Base-by-base conservation (phyloP, 2,888 invertebrate species). In the Cylindroiulus punctatus region DNA sequence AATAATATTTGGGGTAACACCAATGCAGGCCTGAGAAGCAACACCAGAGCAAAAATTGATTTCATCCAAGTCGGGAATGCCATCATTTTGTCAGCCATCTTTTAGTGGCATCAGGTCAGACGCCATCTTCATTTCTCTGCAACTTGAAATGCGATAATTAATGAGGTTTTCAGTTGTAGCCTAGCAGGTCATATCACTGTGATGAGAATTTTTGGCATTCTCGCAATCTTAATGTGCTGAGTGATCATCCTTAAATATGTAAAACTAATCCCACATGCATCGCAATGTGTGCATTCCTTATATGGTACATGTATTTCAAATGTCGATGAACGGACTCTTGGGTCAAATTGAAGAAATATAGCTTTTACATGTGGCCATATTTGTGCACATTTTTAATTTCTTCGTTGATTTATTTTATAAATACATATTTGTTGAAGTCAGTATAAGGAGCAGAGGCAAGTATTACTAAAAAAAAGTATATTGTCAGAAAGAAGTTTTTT, bases 71-170 rank as follows among this genome's bases (percentile, higher is more conserved):
- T 30, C 76, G 22, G 17, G 30, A 76, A 76, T 76, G 30, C 30
- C 26, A 26, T 26, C 14, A 12, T 76, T 26, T 17, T 76, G 76
- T 26, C 76, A 30, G 76, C 76, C 76, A 76, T 76, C 76, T 76
- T 76, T 76, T 76, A 17, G 12, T 76, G 76, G 76, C 76, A 76
- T 76, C 76, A 76, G 76, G 76, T 76, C 76, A 30, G 76, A 76
- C 76, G 76, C 76, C 76, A 30, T 76, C 76, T 32, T 76, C 12
- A 14, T 76, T 76, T 76, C 26, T 26, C 17, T 76, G 2, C 3
- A 0, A 76, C 30, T 17, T 76, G 5, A 30, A 76, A 76, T 76
- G 76, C 30, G 30, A 76, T 76, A 32, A 76, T 76, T 76, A 76
- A 76, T 76, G 76, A 30, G 76, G 30, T 76, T 76, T 76, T 76